Percentiles rank a stretch among this genome's conserved stretches.
phyloP scores from a whole-genome alignment of 2,888 invertebrate species.

The Drosophila putrida region DNA sequence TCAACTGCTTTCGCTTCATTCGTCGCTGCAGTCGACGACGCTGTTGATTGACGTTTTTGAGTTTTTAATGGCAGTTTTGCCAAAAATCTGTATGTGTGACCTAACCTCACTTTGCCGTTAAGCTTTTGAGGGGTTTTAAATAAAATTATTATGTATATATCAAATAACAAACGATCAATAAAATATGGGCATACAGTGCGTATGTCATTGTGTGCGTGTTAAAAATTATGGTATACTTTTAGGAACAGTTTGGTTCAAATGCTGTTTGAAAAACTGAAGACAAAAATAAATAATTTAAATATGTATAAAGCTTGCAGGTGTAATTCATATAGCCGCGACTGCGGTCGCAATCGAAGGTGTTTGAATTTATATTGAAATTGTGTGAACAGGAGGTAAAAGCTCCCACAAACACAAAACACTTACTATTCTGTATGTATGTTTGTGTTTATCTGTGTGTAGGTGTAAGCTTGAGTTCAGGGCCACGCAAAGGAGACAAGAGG shows the following conservation, averaged over 20 bases:
- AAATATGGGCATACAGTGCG: background rate
- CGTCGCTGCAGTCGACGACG: background rate
- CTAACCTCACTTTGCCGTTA: constrained; percentile 44
- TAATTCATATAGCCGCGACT: constrained; percentile 42
- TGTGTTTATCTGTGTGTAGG: constrained; percentile 3
- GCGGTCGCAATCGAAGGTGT: constrained; percentile 55
- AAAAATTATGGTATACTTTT: constrained; percentile 42
- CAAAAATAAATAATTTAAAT: constrained; percentile 9
- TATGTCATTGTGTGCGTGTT: background rate
- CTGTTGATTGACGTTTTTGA: constrained; percentile 29
- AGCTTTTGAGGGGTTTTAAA: constrained; percentile 12
- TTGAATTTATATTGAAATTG: constrained; percentile 42
- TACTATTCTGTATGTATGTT: constrained; percentile 4
- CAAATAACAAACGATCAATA: constrained; percentile 21
- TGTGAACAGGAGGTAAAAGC: constrained; percentile 22
- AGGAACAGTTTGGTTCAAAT: constrained; percentile 15
- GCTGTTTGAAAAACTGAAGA: background rate
- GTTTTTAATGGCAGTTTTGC: constrained; percentile 30
- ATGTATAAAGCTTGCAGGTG: constrained; percentile 21
- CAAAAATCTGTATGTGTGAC: constrained; percentile 19
- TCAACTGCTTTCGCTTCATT: constrained; percentile 34
- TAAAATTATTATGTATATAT: constrained; percentile 9
- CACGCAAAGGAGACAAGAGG: background rate
- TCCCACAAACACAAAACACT: constrained; percentile 9
- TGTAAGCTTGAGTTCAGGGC: constrained; percentile 31